phyloP scores from a whole-genome alignment of 2,113 vertebrate species.

The Onychostoma macrolepis region DNA sequence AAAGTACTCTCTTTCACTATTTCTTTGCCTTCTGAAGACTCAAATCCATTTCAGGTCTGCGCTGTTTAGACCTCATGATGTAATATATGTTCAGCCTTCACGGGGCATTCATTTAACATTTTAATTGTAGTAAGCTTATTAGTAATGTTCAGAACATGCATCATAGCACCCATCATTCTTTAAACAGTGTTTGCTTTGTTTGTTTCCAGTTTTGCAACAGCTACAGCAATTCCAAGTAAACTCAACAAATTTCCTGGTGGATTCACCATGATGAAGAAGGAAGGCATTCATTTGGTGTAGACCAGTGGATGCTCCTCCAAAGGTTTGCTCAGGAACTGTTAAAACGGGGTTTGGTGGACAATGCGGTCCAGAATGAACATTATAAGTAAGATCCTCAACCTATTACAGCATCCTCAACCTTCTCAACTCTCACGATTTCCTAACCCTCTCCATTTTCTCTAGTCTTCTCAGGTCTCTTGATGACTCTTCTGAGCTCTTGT shows the following conservation, averaged over 20 bases:
- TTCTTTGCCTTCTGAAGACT: background rate
- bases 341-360: background rate
- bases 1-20: background rate
- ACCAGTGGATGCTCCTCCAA: background rate
- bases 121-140: background rate
- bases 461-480: slow-evolving; percentile 64
- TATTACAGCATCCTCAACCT: background rate
- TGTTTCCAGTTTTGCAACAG: background rate
- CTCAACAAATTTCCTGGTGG: background rate
- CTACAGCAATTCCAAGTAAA: background rate
- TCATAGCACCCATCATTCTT: background rate
- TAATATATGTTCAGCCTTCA: background rate
- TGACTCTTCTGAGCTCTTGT: slow-evolving; percentile 70
- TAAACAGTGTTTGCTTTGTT: background rate
- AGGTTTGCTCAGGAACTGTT: background rate
- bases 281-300: background rate
- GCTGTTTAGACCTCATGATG: background rate
- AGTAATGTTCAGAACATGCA: background rate
- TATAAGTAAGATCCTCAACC: slow-evolving; percentile 5
- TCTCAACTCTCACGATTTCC: slow-evolving; percentile 32
- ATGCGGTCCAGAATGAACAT: slow-evolving; percentile 28
- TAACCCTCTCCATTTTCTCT: background rate
- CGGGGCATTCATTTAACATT: background rate
- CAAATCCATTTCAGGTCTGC: background rate
- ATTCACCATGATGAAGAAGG: background rate